Base-by-base conservation (phyloP, 2,797 vertebrate species). In the Cuniculus paca region DNA sequence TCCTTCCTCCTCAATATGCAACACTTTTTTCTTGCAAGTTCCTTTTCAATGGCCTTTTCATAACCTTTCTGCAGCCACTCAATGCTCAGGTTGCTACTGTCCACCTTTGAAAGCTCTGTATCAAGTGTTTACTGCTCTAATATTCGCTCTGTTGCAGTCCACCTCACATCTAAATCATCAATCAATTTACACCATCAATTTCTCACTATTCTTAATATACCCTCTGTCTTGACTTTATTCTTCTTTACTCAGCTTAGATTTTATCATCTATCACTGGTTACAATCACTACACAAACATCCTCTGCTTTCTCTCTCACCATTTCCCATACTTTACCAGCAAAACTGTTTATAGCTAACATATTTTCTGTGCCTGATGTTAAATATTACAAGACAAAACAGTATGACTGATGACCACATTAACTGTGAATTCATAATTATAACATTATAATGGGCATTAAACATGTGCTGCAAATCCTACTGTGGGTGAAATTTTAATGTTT, bases 361-460 rank as follows among this genome's bases (percentile, higher is more conserved):
- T 48, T 61, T 28, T 75, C 24, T 79, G 60, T 63, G 39, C 45
- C 79, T 60, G 26, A 19, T 14, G 45, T 36, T 88, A 89, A 75
- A 93, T 36, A 36, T 56, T 58, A 63, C 16, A n/a, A 90, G 36
- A 50, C 54, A 58, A 78, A 95, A 77, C 11, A 31, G 34, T 24
- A 42, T 20, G 26, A 61, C 14, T 42, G 2, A 16, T 75, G 1
- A 79, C 22, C 39, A n/a, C 6, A 68, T 74, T 74, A 42, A 48
- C 13, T 68, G 26, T 63, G 45, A 77, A 88, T 65, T 60, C 31
- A 81, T 63, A 87, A 75, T 72, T 87, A 45, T 16, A 68, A 58
- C 90, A 22, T 6, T 48, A 4, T 61, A 45, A 68, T 84, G 19
- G 10, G 5, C 12, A 61, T 54, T 77, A 77, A 75, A 88, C 2